Evolutionary conservation across 2,797 vertebrate genomes (phyloP).

Genomic region (Simalia tracyae): DNA sequence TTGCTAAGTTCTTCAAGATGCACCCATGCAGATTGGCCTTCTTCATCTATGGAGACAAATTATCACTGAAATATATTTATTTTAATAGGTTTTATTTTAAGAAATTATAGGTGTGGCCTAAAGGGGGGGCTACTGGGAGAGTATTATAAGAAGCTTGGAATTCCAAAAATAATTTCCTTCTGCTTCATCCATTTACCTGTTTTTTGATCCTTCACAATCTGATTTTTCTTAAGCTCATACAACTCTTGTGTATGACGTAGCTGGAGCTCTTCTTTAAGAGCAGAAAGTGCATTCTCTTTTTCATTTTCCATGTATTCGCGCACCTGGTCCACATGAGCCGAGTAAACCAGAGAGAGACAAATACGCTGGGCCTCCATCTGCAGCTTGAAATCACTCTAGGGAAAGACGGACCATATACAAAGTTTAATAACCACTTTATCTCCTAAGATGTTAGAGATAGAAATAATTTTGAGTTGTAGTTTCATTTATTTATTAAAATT

Average conservation of each 20-base stretch:
- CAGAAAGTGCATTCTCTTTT: conserved; percentile 73
- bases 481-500: not conserved
- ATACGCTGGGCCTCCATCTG: conserved; percentile 92
- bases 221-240: conserved; percentile 71
- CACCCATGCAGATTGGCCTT: conserved; percentile 69
- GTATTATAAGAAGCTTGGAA: not conserved
- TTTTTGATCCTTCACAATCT: conserved; percentile 63
- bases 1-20: conserved; percentile 76
- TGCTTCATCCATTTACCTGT: conserved; percentile 69
- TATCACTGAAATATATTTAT: conserved; percentile 37
- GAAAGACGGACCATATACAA: conserved; percentile 28
- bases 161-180: not conserved
- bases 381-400: conserved; percentile 82
- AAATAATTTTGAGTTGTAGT: not conserved
- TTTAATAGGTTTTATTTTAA: not conserved
- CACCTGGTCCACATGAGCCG: conserved; percentile 87
- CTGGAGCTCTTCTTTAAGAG: conserved; percentile 77
- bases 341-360: conserved; percentile 90
- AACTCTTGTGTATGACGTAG: conserved; percentile 72
- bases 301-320: conserved; percentile 80
- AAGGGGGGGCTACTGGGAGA: not conserved
- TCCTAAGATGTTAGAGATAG: not conserved
- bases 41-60: conserved; percentile 66
- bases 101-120: conserved; percentile 1
- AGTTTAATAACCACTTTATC: not conserved